phyloP scores from a whole-genome alignment of 2,113 vertebrate genomes.

The Falcunculus frontatus region DNA sequence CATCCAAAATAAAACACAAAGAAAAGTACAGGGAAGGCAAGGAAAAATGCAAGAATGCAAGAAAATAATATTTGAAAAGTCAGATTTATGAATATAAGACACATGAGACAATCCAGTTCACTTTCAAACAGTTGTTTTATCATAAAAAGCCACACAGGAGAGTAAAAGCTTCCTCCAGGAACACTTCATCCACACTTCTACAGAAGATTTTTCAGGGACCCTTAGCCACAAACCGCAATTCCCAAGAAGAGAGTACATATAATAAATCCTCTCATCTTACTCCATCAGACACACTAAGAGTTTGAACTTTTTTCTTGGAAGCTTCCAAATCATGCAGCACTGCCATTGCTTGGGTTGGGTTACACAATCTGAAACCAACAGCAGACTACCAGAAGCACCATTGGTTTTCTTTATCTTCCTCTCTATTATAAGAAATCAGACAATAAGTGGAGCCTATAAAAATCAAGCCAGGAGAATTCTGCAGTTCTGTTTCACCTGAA shows the following conservation, averaged over 20 bases:
- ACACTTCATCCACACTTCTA: neutral
- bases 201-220: neutral
- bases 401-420: neutral
- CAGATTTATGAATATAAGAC: neutral
- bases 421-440: neutral
- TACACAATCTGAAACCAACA: neutral
- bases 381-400: neutral
- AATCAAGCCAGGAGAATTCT: neutral
- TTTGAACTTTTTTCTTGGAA: neutral
- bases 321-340: neutral
- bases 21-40: neutral
- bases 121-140: neutral
- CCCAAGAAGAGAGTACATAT: neutral
- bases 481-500: neutral
- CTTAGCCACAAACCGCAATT: neutral
- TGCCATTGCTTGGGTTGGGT: neutral
- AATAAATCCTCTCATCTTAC: neutral
- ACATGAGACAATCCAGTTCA: neutral
- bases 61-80: neutral
- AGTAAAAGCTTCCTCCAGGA: neutral
- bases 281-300: neutral
- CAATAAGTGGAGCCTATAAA: neutral
- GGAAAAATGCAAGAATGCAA: neutral
- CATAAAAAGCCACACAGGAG: neutral
- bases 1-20: neutral